Evolutionary conservation across 2,113 vertebrate genomes (phyloP).

Genomic region (Raja brachyura): DNA sequence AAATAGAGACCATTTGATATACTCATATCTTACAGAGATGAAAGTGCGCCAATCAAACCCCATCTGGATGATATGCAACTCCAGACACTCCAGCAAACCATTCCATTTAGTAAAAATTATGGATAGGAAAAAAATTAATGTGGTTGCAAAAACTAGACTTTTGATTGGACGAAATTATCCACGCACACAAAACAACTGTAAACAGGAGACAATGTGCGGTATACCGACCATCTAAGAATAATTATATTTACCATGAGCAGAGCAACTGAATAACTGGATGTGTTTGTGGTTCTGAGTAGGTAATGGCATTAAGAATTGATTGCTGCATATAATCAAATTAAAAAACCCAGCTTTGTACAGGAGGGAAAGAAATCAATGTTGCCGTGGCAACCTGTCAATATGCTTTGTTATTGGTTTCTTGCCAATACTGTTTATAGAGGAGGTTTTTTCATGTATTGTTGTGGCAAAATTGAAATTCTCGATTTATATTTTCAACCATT

Average conservation of each 20-base stretch:
- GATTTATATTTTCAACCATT: background rate
- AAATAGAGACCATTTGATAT: too few relatives aligned
- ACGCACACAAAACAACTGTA: background rate
- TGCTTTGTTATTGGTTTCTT: background rate
- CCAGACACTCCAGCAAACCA: too few relatives aligned
- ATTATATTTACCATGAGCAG: background rate
- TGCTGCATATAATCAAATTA: background rate
- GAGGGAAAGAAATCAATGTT: background rate
- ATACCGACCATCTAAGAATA: background rate
- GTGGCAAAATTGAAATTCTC: background rate
- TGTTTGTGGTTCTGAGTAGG: background rate
- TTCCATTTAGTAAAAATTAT: too few relatives aligned
- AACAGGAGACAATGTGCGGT: background rate
- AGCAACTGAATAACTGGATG: background rate
- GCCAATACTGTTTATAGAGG: background rate
- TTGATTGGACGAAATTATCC: background rate
- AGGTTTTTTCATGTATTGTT: background rate
- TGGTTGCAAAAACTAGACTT: background rate
- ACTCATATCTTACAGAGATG: too few relatives aligned
- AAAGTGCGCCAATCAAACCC: too few relatives aligned
- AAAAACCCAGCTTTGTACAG: background rate
- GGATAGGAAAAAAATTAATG: background rate
- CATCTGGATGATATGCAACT: too few relatives aligned
- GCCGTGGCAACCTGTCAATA: background rate
- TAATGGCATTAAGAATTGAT: background rate